Base-by-base conservation (phyloP, 2,888 invertebrate genomes). In the Lasioglossum lativentre region DNA sequence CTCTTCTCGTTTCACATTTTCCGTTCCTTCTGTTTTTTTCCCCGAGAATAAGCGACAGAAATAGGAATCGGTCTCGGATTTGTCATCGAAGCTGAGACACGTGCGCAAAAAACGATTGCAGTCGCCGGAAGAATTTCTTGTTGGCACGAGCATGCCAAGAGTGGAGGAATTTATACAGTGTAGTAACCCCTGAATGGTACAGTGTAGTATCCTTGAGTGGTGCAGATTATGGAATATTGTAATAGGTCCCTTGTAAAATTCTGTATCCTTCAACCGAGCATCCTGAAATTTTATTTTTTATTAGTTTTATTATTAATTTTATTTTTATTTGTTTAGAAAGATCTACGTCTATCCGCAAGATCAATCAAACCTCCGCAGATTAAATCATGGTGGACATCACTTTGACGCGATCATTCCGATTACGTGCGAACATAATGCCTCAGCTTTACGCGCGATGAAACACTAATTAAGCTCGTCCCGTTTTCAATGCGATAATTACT, bases 1-100 rank as follows among this genome's bases (percentile, higher is more conserved):
- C 78, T 78, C 40, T 70, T 42, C 34, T n/a, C 16, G 52, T n/a
- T 80, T 73, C 66, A 4, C 34, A 34, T 72, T 23, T 72, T n/a
- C 19, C 3, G 6, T 23, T 23, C 8, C 23, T 19, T 45, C 56
- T 45, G 40, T 52, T 45, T 38, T 68, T 59, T 66, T 8, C 23
- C 14, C 38, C n/a, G 34, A 45, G 38, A 63, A 75, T n/a, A n/a
- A 56, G n/a, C 56, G 56, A 12, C n/a, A 56, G 10, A n/a, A n/a
- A n/a, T n/a, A n/a, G 23, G 0, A 10, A n/a, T 23, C 10, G n/a
- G n/a, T 56, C n/a, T 12, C n/a, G 30, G 30, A 34, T 47, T 4
- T 23, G 38, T 70, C 45, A 19, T 47, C 19, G 42, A 8, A 72
- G 27, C 40, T 12, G 2, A 23, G 52, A 6, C 2, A 23, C 19